These are phyloP conservation scores for Balaenoptera acutorostrata DNA, from an alignment of 2,113 vertebrate genomes.

Conservation along the genomic window DNA sequence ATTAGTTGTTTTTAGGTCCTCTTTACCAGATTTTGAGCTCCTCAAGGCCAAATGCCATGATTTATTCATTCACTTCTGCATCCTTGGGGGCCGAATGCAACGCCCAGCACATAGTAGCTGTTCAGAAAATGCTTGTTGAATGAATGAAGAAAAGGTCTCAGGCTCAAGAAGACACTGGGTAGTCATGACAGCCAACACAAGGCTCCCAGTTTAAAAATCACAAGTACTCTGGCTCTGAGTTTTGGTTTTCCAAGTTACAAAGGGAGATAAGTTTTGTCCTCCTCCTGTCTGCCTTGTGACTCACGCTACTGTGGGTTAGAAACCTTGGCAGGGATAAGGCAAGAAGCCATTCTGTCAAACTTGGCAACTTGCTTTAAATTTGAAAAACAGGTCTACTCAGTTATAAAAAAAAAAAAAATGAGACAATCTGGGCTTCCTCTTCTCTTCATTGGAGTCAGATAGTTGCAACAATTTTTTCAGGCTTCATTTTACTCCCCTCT, in stretches of 20 bases:
- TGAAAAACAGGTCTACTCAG: not conserved
- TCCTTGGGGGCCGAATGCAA: not conserved
- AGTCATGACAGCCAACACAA: not conserved
- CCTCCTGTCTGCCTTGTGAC: not conserved
- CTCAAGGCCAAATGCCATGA: not conserved
- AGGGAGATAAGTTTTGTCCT: not conserved
- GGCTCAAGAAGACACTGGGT: not conserved
- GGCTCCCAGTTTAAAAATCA: not conserved
- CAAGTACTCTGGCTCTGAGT: not conserved
- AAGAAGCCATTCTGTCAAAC: conserved; percentile 31
- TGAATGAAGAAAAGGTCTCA: not conserved
- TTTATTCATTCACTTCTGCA: not conserved
- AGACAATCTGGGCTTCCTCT: not conserved
- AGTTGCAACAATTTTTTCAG: not conserved
- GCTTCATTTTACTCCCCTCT: not conserved
- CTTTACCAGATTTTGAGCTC: not conserved
- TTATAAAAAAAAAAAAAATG: not conserved
- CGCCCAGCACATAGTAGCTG: not conserved
- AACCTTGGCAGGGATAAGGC: not conserved
- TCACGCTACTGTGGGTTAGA: not conserved
- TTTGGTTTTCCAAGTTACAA: not conserved
- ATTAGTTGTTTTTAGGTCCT: not conserved
- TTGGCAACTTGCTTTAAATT: conserved; percentile 43
- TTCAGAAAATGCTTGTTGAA: not conserved
- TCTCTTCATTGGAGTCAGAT: not conserved